Evolutionary conservation across 2,888 invertebrate genomes (phyloP).

Genomic region (Sphaerophoria taeniata): DNA sequence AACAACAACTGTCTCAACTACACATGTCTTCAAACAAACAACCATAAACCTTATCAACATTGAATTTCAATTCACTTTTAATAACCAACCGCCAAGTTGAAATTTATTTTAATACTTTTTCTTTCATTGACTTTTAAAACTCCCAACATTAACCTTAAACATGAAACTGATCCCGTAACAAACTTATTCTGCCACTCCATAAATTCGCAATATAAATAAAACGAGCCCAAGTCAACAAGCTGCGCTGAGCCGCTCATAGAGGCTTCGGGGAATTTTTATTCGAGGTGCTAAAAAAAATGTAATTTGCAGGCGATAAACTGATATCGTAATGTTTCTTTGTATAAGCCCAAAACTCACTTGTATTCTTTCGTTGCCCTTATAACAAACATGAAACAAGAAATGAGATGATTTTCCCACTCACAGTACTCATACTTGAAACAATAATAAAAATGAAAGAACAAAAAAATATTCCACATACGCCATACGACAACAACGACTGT

Average conservation of each 20-base stretch:
- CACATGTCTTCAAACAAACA: background rate
- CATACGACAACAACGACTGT: too few relatives aligned
- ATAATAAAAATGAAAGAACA: background rate
- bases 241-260: background rate
- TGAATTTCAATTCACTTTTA: conserved; percentile 31
- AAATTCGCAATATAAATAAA: conserved; percentile 28
- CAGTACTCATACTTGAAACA: conserved; percentile 26
- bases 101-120: conserved; percentile 16
- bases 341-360: too few relatives aligned
- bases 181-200: conserved; percentile 34
- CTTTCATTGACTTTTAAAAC: conserved; percentile 29
- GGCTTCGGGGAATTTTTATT: background rate
- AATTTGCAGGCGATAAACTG: conserved; percentile 65
- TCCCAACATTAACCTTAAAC: conserved; percentile 37
- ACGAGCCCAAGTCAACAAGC: background rate
- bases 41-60: too few relatives aligned
- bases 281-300: conserved; percentile 47
- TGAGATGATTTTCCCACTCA: conserved; percentile 37
- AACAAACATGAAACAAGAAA: conserved; percentile 14
- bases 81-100: conserved; percentile 1
- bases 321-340: conserved; percentile 20
- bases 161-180: conserved; percentile 2
- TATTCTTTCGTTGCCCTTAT: too few relatives aligned
- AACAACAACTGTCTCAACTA: conserved; percentile 21
- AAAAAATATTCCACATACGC: conserved; percentile 36